A percentile compares a stretch with the other conserved stretches of the same genome.
Evolutionary conservation across 2,113 vertebrate species (phyloP).

Genomic region (Morone chrysops): DNA sequence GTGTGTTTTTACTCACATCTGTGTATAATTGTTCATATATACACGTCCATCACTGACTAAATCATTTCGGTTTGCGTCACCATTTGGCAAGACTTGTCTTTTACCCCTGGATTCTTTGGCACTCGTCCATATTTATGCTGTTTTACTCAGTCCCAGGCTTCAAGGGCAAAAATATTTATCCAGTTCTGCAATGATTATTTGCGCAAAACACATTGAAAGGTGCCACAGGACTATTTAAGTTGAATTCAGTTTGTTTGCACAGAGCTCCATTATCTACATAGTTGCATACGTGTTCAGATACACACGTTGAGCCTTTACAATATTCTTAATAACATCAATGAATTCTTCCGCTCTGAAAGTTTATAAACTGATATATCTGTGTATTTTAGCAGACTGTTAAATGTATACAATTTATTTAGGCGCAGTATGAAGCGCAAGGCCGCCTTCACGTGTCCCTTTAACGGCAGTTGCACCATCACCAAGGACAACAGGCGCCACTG

Average conservation of each 20-base stretch:
- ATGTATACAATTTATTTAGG: constrained; percentile 75
- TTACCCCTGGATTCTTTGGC: constrained; percentile 33
- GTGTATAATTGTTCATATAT: constrained; percentile 48
- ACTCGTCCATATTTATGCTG: constrained; percentile 36
- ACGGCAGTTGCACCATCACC: constrained; percentile 94
- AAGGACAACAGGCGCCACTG: constrained; percentile 99
- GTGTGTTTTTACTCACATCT: constrained; percentile 45
- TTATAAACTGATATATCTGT: background rate
- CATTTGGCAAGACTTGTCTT: constrained; percentile 41
- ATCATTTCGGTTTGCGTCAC: constrained; percentile 53
- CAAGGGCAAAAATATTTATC: constrained; percentile 54
- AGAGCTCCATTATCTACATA: background rate
- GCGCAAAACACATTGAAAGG: constrained; percentile 7
- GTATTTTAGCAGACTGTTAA: constrained; percentile 26
- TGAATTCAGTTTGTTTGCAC: background rate
- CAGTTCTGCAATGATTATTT: constrained; percentile 37
- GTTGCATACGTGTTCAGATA: background rate
- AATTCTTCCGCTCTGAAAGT: background rate
- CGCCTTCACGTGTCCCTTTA: constrained; percentile 95
- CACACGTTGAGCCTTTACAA: background rate
- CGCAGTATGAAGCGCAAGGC: constrained; percentile 98
- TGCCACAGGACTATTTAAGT: background rate
- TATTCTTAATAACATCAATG: background rate
- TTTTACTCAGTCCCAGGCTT: constrained; percentile 20
- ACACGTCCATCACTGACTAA: constrained; percentile 30